A percentile compares a stretch with the other conserved stretches of the same genome.
Conservation (phyloP, 2,888 invertebrate genomes). For the Arrhopalites spinosus region DNA sequence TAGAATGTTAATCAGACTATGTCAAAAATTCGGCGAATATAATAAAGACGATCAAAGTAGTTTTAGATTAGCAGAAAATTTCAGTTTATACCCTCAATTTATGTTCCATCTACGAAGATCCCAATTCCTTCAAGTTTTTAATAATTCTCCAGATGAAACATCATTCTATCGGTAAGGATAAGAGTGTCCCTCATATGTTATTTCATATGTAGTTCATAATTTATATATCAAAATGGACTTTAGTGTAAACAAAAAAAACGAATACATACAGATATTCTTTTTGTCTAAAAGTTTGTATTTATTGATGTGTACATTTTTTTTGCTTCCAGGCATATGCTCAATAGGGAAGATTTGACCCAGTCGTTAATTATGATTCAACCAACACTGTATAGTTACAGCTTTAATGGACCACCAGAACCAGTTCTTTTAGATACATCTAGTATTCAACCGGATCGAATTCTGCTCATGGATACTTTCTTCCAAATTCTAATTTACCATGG, state of each 20-base stretch:
- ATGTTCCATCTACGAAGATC: conserved; percentile 99
- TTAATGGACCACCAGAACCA: conserved; percentile 96
- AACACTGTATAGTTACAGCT: conserved; percentile 96
- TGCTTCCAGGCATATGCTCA: conserved; percentile 82
- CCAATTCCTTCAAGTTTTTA: conserved; percentile 98
- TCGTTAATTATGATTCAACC: conserved; percentile 99
- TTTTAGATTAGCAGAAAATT: conserved; percentile 94
- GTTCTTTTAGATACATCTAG: conserved; percentile 96
- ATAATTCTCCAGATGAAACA: conserved; percentile 99
- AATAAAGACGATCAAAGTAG: conserved; percentile 96
- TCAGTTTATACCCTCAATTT: conserved; percentile 98
- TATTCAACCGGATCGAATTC: conserved; percentile 92
- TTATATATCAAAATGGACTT: too few species aligned
- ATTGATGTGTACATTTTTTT: background rate
- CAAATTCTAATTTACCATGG: conserved; percentile 99
- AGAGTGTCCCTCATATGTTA: too few species aligned
- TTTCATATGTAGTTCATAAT: too few species aligned
- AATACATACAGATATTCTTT: too few species aligned
- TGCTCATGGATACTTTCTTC: conserved; percentile 99
- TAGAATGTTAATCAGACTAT: conserved; percentile 95
- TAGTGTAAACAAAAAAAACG: too few species aligned
- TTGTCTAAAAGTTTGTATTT: too few species aligned
- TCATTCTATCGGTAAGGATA: conserved; percentile 87
- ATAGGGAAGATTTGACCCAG: conserved; percentile 96
- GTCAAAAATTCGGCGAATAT: conserved; percentile 99